Evolutionary conservation across 2,888 invertebrate species (phyloP).

Genomic region (Sialis lutaria): DNA sequence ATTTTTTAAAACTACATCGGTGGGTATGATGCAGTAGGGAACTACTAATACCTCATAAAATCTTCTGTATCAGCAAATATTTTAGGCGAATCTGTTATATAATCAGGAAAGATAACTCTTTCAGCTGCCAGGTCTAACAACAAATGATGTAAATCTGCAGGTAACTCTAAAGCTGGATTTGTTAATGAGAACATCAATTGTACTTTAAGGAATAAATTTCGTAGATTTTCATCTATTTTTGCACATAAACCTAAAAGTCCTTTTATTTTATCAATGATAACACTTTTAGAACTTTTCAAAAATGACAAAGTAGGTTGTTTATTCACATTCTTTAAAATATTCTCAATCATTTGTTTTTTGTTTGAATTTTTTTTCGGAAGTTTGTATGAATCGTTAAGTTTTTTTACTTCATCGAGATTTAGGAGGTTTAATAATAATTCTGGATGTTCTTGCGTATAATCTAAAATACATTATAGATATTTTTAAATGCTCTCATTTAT

Average conservation of each 20-base stretch:
- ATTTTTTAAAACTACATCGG: too few species aligned
- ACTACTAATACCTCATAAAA: constrained; percentile 16
- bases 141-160: constrained; percentile 13
- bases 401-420: too few species aligned
- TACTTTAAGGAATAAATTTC: constrained; percentile 13
- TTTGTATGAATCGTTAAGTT: too few species aligned
- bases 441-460: too few species aligned
- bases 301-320: constrained; percentile 15
- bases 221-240: constrained; percentile 13
- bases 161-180: constrained; percentile 13
- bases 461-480: too few species aligned
- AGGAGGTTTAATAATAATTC: too few species aligned
- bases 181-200: constrained; percentile 18
- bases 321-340: constrained; percentile 13
- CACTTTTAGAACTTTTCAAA: constrained; percentile 13
- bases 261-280: constrained; percentile 14
- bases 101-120: constrained; percentile 14
- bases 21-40: too few species aligned
- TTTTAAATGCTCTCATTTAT: too few species aligned
- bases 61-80: constrained; percentile 16
- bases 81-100: constrained; percentile 11
- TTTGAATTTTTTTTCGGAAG: constrained; percentile 1
- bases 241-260: constrained; percentile 16
- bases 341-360: constrained; percentile 11
- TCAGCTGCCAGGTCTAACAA: constrained; percentile 11